phyloP scores from a whole-genome alignment of 2,797 vertebrate species.

The Sebastes baramenuke region DNA sequence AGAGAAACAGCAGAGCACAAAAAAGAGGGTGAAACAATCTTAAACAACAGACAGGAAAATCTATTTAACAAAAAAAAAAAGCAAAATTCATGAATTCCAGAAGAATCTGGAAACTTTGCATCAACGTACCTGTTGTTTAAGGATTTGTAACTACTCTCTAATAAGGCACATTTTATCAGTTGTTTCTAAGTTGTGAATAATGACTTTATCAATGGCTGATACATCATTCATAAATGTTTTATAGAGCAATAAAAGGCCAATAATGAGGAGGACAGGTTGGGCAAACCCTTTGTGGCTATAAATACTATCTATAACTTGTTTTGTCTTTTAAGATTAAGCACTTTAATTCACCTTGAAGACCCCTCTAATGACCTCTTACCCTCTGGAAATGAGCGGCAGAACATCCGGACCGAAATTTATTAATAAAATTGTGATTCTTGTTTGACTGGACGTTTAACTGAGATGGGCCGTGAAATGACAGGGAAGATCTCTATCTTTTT shows the following conservation, averaged over 20 bases:
- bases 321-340: background rate
- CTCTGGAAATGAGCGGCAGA: background rate
- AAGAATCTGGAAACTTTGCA: background rate
- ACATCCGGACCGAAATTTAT: background rate
- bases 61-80: too few relatives aligned
- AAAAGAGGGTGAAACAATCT: background rate
- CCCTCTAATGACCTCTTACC: background rate
- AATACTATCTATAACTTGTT: background rate
- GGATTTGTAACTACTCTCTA: background rate
- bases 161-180: background rate
- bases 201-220: background rate
- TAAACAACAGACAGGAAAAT: background rate
- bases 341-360: background rate
- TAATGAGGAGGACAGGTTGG: background rate
- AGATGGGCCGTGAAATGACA: constrained; percentile 5
- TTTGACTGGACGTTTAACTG: background rate
- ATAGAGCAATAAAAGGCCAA: background rate
- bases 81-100: background rate
- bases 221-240: background rate
- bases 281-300: background rate
- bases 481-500: constrained; percentile 16
- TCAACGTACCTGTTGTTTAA: background rate
- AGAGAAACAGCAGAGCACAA: background rate
- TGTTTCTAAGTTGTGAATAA: background rate
- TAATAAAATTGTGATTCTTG: background rate